A percentile compares a stretch with the other conserved stretches of the same genome.
These are phyloP conservation scores for Cryptocheilus praepositus DNA, from an alignment of 2,888 invertebrate genomes.

Conservation along the genomic window DNA sequence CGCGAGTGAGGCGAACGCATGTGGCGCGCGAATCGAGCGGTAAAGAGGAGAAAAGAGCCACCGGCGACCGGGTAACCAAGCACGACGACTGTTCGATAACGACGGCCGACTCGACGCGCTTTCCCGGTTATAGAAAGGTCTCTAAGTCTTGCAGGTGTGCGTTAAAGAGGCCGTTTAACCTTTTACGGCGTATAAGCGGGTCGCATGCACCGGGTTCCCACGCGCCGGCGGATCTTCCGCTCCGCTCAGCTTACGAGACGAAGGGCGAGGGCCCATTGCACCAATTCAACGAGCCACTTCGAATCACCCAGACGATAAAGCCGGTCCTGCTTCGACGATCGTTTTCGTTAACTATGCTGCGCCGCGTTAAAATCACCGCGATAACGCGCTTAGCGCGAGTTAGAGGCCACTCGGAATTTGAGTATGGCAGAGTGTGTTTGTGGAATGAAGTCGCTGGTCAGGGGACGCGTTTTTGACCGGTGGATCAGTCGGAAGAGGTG, in stretches of 20 bases:
- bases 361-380: too few relatives aligned
- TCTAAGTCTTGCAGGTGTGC: conserved; percentile 53
- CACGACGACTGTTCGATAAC: conserved; percentile 48
- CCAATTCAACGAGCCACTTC: too few relatives aligned
- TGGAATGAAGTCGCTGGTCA: too few relatives aligned
- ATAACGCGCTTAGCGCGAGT: too few relatives aligned
- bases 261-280: too few relatives aligned
- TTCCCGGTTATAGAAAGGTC: conserved; percentile 56
- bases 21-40: not conserved
- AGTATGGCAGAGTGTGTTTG: too few relatives aligned
- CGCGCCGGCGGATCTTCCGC: conserved; percentile 57
- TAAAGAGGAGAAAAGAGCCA: not conserved
- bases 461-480: too few relatives aligned
- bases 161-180: conserved; percentile 67
- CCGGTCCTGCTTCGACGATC: not conserved
- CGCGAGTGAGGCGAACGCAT: conserved; percentile 2
- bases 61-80: too few relatives aligned
- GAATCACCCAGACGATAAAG: not conserved
- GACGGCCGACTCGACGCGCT: conserved; percentile 54
- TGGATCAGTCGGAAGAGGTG: too few relatives aligned
- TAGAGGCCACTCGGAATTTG: too few relatives aligned
- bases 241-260: not conserved
- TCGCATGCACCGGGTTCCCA: conserved; percentile 63
- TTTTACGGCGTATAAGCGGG: conserved; percentile 58
- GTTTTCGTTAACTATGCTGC: not conserved